Percentiles rank a stretch among this genome's conserved stretches.
These are phyloP conservation scores for Dyspetes luteomarginatus DNA, from an alignment of 2,888 invertebrate species.

Conservation along the genomic window DNA sequence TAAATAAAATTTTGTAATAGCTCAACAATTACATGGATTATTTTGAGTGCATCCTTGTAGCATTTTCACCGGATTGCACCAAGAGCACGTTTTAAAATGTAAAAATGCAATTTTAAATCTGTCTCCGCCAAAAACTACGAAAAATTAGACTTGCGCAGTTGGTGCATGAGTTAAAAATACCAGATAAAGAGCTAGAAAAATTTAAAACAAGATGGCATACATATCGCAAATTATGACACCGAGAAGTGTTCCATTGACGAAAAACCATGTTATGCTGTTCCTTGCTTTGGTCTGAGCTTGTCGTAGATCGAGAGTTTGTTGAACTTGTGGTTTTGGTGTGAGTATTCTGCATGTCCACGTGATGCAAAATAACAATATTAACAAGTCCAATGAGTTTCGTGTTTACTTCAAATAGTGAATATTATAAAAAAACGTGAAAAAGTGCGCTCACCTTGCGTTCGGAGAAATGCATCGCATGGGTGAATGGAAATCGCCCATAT, in stretches of 20 bases:
- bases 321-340: constrained; percentile 84
- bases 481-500: constrained; percentile 79
- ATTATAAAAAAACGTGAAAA: constrained; percentile 13
- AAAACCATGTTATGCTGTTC: constrained; percentile 86
- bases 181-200: too few species aligned
- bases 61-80: too few species aligned
- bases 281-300: constrained; percentile 85
- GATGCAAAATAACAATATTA: neutral
- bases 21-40: too few species aligned
- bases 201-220: constrained; percentile 82
- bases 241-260: constrained; percentile 85
- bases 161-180: too few species aligned
- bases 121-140: too few species aligned
- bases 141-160: too few species aligned
- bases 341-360: constrained; percentile 72
- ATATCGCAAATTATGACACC: constrained; percentile 86
- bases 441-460: constrained; percentile 76
- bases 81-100: too few species aligned
- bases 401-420: neutral
- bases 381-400: neutral
- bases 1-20: too few species aligned
- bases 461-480: constrained; percentile 79
- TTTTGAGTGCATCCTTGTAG: too few species aligned
- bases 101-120: too few species aligned
- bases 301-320: constrained; percentile 85